phyloP scores from a whole-genome alignment of 2,797 vertebrate genomes.

The Lindbergichthys nudifrons region DNA sequence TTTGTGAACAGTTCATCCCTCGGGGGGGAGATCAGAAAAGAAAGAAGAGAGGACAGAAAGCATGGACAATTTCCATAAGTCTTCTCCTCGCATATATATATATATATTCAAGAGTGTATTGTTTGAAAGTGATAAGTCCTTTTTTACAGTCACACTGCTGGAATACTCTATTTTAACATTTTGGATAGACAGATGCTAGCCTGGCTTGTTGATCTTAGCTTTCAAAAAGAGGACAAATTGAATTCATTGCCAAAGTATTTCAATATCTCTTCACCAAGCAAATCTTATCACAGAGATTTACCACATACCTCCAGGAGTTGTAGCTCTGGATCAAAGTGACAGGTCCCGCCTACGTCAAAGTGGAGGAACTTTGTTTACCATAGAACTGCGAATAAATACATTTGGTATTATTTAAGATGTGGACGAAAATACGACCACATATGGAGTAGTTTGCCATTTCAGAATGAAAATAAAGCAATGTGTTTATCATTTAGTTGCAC shows the following conservation, averaged over 20 bases:
- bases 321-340: constrained; percentile 13
- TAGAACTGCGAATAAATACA: not conserved
- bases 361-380: constrained; percentile 21
- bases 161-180: constrained; percentile 18
- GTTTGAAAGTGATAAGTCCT: constrained; percentile 40
- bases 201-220: constrained; percentile 14
- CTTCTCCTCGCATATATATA: constrained; percentile 9
- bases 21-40: constrained; percentile 48
- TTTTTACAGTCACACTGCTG: constrained; percentile 20
- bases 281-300: constrained; percentile 34
- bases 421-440: not conserved
- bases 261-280: constrained; percentile 24
- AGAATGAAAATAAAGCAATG: not conserved
- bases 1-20: constrained; percentile 57
- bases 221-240: not conserved
- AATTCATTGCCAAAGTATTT: constrained; percentile 24
- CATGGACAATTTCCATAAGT: constrained; percentile 56
- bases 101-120: constrained; percentile 32
- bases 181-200: not conserved
- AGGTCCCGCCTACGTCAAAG: constrained; percentile 1
- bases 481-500: not conserved
- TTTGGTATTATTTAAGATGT: not conserved
- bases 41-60: constrained; percentile 36
- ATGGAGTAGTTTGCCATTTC: not conserved
- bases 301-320: constrained; percentile 29